Evolutionary conservation across 2,797 vertebrate species (phyloP).

Genomic region (Anomalospiza imberbis): DNA sequence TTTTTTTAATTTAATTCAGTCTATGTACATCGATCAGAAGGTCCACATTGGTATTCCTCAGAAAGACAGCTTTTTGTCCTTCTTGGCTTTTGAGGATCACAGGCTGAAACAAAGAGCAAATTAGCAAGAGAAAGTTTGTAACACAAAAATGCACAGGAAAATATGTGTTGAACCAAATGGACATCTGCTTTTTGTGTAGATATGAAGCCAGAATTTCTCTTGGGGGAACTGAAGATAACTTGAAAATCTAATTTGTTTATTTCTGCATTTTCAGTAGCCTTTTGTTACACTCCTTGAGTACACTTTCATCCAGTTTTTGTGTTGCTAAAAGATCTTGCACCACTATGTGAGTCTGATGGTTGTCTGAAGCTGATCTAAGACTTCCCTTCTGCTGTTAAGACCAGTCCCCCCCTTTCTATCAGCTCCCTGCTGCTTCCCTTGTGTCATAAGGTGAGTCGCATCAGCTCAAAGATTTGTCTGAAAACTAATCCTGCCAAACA

Average conservation of each 20-base stretch:
- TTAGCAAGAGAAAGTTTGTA: neutral
- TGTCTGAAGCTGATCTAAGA: neutral
- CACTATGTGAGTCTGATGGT: neutral
- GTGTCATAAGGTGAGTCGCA: neutral
- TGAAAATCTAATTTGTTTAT: neutral
- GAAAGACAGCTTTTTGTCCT: neutral
- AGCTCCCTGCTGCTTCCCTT: neutral
- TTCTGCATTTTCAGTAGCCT: neutral
- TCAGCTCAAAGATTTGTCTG: neutral
- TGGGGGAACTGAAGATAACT: neutral
- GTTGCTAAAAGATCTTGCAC: neutral
- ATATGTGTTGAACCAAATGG: neutral
- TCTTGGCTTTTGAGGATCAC: neutral
- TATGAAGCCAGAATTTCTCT: neutral
- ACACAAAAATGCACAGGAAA: neutral
- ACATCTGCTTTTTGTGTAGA: neutral
- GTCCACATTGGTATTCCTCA: neutral
- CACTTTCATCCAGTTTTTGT: neutral
- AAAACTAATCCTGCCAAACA: neutral
- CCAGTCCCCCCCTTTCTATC: neutral
- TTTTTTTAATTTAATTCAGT: neutral
- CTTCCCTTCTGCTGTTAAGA: neutral
- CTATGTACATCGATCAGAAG: neutral
- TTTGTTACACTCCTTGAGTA: neutral
- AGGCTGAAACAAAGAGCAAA: neutral